Evolutionary conservation across 2,888 invertebrate genomes (phyloP), one percentile per base, ranked within the genome.

Genomic region (Parnassius smintheus): DNA sequence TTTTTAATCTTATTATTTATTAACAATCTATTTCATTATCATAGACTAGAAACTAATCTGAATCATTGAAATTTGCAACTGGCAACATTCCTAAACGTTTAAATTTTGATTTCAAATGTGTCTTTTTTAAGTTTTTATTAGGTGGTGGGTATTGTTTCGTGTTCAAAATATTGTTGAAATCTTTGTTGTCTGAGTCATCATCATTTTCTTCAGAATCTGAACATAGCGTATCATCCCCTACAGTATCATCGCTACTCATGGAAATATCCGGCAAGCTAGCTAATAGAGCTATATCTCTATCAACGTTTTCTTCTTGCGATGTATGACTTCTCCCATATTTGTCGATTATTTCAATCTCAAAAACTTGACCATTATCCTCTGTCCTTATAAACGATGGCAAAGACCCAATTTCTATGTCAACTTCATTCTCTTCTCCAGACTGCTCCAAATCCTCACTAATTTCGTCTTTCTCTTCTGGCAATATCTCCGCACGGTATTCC

Each of bases 31-130:
- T 18, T 7, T 46, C 10, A 54, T 35, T 7, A 55, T 45, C 45
- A 55, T 12, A 8, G 55, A 55, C 9, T 45, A 45, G 10, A 10
- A 45, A 4, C 61, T 48, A 49, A 55, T 58, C 44, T 50, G 11
- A 13, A 4, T 75, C 75, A 8, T 72, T 61, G 48, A 81, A 78
- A 65, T 81, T 79, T n/a, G 80, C 81, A 0, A 83, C 66, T 0
- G 71, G 68, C 46, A 82, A 63, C 68, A 84, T 76, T 0, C 86
- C 85, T 74, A 81, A 68, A 2, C 75, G 72, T 59, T 76, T 81
- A 12, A 85, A 79, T 18, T 77, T 78, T 0, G 83, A 80, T 61
- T 78, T 81, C 2, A 83, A 8, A 2, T 72, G 54, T 0, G 70
- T 56, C 10, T 78, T 75, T 51, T 82, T 82, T 9, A 71, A 66